Evolutionary conservation across 2,113 vertebrate genomes (phyloP).

Genomic region (Platichthys stellatus): DNA sequence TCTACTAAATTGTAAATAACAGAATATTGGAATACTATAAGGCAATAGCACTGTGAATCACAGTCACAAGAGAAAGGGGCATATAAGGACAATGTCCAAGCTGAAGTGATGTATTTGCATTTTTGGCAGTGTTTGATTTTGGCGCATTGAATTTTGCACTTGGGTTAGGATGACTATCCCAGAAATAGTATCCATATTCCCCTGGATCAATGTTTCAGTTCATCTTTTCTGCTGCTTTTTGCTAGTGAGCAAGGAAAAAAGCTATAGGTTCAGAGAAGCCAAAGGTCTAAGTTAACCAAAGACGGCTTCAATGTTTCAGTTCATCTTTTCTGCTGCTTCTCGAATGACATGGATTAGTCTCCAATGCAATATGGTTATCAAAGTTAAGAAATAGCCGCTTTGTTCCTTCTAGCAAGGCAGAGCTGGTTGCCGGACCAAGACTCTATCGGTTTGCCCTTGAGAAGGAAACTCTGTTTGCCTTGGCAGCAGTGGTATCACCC

Average conservation of each 20-base stretch:
- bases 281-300: not conserved
- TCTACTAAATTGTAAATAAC: not conserved
- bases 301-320: not conserved
- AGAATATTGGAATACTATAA: no score
- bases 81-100: conserved; percentile 1
- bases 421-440: not conserved
- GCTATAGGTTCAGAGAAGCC: conserved; percentile 12
- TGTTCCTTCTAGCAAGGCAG: not conserved
- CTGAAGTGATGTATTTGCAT: conserved; percentile 4
- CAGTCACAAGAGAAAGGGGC: conserved; percentile 20
- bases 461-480: conserved; percentile 7
- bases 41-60: no score
- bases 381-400: not conserved
- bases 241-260: conserved; percentile 5
- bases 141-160: conserved; percentile 33
- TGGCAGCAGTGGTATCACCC: conserved; percentile 42
- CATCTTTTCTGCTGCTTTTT: conserved; percentile 6
- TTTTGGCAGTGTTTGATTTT: conserved; percentile 1
- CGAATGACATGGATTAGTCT: conserved; percentile 24
- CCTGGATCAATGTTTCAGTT: not conserved
- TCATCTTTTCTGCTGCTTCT: not conserved
- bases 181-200: conserved; percentile 5
- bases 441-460: conserved; percentile 55
- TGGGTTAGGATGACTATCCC: conserved; percentile 28
- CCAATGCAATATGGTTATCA: not conserved